phyloP scores from a whole-genome alignment of 1,140 invertebrate species.

The Chrysopa pallens region DNA sequence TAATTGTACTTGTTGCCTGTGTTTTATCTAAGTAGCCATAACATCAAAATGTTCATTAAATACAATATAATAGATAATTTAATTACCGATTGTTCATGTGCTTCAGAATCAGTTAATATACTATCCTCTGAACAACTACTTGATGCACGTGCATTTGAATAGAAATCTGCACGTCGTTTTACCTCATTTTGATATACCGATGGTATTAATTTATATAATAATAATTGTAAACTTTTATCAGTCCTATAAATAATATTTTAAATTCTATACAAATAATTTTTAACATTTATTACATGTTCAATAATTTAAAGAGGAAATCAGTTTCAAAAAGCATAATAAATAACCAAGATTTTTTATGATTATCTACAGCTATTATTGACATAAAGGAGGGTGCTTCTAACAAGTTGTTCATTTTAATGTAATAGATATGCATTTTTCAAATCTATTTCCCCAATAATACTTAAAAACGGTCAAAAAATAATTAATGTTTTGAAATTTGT shows the following conservation, averaged over 20 bases:
- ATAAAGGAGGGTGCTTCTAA: too few relatives aligned
- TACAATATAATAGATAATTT: slow-evolving; percentile 2
- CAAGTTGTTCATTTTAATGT: too few relatives aligned
- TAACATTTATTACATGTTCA: too few relatives aligned
- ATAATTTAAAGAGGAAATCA: too few relatives aligned
- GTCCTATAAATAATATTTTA: slow-evolving; percentile 22
- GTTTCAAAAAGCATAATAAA: too few relatives aligned
- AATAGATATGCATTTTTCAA: too few relatives aligned
- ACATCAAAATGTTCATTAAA: slow-evolving; percentile 33
- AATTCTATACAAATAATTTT: too few relatives aligned
- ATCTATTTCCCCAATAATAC: too few relatives aligned
- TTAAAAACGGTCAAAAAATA: too few relatives aligned
- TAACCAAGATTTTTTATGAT: too few relatives aligned
- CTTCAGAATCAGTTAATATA: slow-evolving; percentile 18
- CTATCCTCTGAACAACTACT: slow-evolving; percentile 21
- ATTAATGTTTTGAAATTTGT: too few relatives aligned
- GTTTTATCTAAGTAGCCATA: slow-evolving; percentile 37
- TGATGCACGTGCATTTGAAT: slow-evolving; percentile 14
- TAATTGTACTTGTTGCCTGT: slow-evolving; percentile 25
- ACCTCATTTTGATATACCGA: slow-evolving; percentile 52
- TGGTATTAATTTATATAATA: slow-evolving; percentile 62
- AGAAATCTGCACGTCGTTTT: slow-evolving; percentile 47
- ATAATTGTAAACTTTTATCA: slow-evolving; percentile 53
- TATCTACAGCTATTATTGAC: too few relatives aligned
- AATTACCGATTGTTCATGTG: slow-evolving; percentile 27